Conservation (phyloP, 30 jellyfish, hydroid and myxozoan species). For the Turritopsis dohrnii region DNA sequence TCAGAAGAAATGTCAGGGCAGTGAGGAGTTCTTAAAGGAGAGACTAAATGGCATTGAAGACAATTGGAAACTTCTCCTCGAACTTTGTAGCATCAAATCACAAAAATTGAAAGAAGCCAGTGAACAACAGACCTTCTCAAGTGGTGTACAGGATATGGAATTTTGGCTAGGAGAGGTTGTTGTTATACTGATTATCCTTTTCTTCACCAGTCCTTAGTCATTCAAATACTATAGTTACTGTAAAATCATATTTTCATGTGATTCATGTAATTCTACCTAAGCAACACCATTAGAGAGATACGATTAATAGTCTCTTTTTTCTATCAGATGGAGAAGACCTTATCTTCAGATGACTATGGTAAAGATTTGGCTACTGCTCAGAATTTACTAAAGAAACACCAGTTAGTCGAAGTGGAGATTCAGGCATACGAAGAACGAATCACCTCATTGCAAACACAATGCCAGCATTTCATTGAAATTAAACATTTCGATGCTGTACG, state of each 20-base stretch:
- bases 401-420: constrained; percentile 77
- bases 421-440: constrained; percentile 77
- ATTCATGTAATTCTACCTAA: no score
- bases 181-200: no score
- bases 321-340: constrained; percentile 60
- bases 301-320: neutral
- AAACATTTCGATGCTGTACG: constrained; percentile 82
- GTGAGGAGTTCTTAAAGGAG: constrained; percentile 49
- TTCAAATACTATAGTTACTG: no score
- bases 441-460: constrained; percentile 50
- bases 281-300: no score
- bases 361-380: constrained; percentile 72
- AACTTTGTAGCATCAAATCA: constrained; percentile 59
- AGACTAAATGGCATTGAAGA: constrained; percentile 68
- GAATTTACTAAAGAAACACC: constrained; percentile 59
- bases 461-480: constrained; percentile 73
- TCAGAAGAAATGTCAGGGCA: constrained; percentile 73
- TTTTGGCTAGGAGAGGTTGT: constrained; percentile 97
- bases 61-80: constrained; percentile 61
- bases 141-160: constrained; percentile 84
- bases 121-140: constrained; percentile 70
- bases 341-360: constrained; percentile 75
- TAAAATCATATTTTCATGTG: no score
- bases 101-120: constrained; percentile 82
- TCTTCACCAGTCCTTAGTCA: neutral